phyloP scores from a whole-genome alignment of 1,140 invertebrate species.

The Bombus cullumanus region DNA sequence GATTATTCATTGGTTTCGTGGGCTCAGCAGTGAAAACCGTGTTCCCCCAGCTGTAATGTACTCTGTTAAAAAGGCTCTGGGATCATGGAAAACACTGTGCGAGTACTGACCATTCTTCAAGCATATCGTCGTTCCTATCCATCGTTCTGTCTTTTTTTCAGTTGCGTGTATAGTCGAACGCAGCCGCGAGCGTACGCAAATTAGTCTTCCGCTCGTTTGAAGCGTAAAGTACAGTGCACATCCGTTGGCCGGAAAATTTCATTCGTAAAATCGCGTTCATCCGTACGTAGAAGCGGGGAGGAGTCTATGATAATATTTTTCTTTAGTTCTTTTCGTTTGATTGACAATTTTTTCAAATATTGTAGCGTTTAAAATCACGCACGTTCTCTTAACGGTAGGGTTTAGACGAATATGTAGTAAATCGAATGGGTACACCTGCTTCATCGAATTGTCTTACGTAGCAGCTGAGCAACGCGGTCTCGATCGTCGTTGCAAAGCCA shows the following conservation, averaged over 20 bases:
- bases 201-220: constrained; percentile 23
- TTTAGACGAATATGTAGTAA: not conserved
- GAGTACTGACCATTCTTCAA: constrained; percentile 73
- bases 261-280: not conserved
- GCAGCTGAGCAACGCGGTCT: constrained; percentile 1
- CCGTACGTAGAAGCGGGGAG: too few species aligned
- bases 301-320: not conserved
- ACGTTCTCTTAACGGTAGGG: not conserved
- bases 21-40: constrained; percentile 81
- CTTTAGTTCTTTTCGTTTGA: not conserved
- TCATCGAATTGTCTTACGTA: constrained; percentile 10
- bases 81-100: constrained; percentile 81
- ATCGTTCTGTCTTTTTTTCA: constrained; percentile 13
- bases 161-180: not conserved
- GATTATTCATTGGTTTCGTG: constrained; percentile 9
- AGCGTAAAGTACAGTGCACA: constrained; percentile 16
- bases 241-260: constrained; percentile 8
- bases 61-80: constrained; percentile 75
- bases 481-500: constrained; percentile 46
- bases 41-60: constrained; percentile 78
- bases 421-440: constrained; percentile 38
- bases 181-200: constrained; percentile 22
- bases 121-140: not conserved
- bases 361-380: too few species aligned
- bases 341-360: not conserved